These are phyloP conservation scores for Ligdia adustata DNA, from an alignment of 2,888 invertebrate species.

Conservation along the genomic window DNA sequence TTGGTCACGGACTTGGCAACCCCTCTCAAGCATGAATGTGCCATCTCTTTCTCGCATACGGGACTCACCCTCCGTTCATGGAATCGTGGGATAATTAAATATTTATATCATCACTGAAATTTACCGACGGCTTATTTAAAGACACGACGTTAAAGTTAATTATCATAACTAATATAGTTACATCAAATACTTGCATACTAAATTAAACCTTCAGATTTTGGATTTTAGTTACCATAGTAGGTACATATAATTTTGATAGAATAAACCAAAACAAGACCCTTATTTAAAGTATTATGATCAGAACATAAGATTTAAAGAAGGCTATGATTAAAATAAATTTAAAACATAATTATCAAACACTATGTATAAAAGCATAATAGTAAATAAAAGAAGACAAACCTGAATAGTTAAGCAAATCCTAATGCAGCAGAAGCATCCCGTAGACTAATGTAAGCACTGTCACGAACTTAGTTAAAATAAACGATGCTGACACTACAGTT, in stretches of 20 bases:
- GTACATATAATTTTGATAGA: too few relatives aligned
- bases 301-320: too few relatives aligned
- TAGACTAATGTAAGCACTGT: slow-evolving; percentile 61
- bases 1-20: slow-evolving; percentile 65
- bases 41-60: slow-evolving; percentile 62
- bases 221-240: too few relatives aligned
- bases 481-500: slow-evolving; percentile 66
- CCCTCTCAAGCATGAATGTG: slow-evolving; percentile 62
- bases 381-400: slow-evolving; percentile 41
- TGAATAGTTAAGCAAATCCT: slow-evolving; percentile 58
- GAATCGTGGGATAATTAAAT: slow-evolving; percentile 80
- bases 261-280: background rate
- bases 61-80: slow-evolving; percentile 64
- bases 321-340: too few relatives aligned
- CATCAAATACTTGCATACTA: too few relatives aligned
- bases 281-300: background rate
- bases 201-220: too few relatives aligned
- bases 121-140: slow-evolving; percentile 34
- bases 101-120: slow-evolving; percentile 70
- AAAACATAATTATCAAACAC: too few relatives aligned
- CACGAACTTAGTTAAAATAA: slow-evolving; percentile 68
- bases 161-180: too few relatives aligned
- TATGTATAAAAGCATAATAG: too few relatives aligned
- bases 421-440: slow-evolving; percentile 66
- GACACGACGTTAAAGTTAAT: background rate